phyloP scores from a whole-genome alignment of 2,797 vertebrate species.

The Simalia tracyae region DNA sequence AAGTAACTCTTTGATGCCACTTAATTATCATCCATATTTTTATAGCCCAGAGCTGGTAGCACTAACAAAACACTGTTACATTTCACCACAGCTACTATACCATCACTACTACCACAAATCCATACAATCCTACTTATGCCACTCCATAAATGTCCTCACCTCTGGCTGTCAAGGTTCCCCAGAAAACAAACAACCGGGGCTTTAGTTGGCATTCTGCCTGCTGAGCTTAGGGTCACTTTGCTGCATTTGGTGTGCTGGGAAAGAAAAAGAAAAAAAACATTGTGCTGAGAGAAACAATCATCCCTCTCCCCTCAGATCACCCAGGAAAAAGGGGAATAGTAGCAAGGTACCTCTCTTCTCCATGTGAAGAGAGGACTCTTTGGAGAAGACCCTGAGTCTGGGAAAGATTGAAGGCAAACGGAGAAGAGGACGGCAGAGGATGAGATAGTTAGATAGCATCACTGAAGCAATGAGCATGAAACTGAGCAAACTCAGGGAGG shows the following conservation, averaged over 20 bases:
- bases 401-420: too few species aligned
- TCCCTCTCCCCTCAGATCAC: not conserved
- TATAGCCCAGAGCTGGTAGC: not conserved
- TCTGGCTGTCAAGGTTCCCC: not conserved
- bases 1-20: not conserved
- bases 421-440: too few species aligned
- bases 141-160: not conserved
- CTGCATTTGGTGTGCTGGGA: not conserved
- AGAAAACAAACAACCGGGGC: not conserved
- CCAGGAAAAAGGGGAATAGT: not conserved
- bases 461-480: too few species aligned
- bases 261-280: not conserved
- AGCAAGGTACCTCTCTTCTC: too few species aligned
- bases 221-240: not conserved
- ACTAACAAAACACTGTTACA: not conserved
- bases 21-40: not conserved
- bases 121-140: not conserved
- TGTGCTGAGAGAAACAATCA: too few species aligned
- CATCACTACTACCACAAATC: not conserved
- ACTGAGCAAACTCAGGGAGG: too few species aligned
- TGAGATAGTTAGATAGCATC: too few species aligned
- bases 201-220: not conserved
- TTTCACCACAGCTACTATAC: not conserved
- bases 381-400: too few species aligned
- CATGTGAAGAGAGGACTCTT: too few species aligned